Evolutionary conservation across 2,113 vertebrate species (phyloP).

Genomic region (Polyodon spathula): DNA sequence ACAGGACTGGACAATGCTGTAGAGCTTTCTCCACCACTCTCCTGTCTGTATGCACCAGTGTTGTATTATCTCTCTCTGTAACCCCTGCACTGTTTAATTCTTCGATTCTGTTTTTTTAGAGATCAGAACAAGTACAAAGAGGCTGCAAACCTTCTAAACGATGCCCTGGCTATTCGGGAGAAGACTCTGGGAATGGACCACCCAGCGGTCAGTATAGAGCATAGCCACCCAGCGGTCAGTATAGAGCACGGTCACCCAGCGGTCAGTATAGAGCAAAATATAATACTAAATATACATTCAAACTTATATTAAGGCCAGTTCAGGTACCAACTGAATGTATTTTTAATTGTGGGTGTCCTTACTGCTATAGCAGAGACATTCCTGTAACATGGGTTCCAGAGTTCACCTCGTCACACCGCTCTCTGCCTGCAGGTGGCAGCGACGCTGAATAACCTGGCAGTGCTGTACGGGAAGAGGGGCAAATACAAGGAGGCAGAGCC

Average conservation of each 20-base stretch:
- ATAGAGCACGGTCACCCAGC: neutral
- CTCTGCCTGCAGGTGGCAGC: constrained; percentile 63
- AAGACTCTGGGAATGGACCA: constrained; percentile 72
- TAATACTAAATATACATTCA: no score
- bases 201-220: constrained; percentile 57
- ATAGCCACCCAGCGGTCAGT: neutral
- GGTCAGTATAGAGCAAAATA: no score
- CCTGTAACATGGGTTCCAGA: no score
- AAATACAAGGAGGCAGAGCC: constrained; percentile 78
- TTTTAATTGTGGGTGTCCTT: no score
- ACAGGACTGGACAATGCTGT: no score
- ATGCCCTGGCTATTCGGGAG: constrained; percentile 74
- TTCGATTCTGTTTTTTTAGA: constrained; percentile 33
- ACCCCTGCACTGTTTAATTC: no score
- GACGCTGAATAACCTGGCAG: constrained; percentile 77
- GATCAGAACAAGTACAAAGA: constrained; percentile 88
- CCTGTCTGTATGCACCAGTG: neutral
- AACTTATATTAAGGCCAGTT: no score
- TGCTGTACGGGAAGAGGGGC: constrained; percentile 77
- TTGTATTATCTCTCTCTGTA: neutral
- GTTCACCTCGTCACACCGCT: neutral
- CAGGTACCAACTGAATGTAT: no score
- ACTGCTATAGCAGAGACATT: no score
- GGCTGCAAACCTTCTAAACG: constrained; percentile 72
- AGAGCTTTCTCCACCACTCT: no score